phyloP scores from a whole-genome alignment of 2,113 vertebrate species.

The Scortum barcoo region DNA sequence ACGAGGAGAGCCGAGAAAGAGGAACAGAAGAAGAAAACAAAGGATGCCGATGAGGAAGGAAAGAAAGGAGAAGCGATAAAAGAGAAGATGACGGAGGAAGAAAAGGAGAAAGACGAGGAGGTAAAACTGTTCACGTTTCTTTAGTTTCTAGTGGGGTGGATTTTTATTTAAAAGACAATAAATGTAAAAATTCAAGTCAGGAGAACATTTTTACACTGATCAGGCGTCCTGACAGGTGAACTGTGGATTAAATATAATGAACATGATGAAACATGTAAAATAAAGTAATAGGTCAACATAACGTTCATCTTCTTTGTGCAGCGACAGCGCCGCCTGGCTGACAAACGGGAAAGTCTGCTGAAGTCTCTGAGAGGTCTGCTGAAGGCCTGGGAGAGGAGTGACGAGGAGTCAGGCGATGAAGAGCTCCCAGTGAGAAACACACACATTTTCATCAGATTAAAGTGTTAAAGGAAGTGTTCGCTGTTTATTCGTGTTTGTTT shows the following conservation, averaged over 20 bases:
- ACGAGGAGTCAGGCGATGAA: slow-evolving; percentile 45
- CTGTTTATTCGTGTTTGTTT: not conserved
- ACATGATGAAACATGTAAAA: not conserved
- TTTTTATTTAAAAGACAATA: no score
- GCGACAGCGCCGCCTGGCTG: slow-evolving; percentile 54
- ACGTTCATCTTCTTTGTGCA: not conserved
- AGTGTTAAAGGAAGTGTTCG: not conserved
- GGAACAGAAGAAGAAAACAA: not conserved
- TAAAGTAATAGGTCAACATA: no score
- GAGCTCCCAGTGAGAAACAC: slow-evolving; percentile 33
- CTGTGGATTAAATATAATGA: no score
- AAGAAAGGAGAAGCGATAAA: not conserved
- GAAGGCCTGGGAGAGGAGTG: slow-evolving; percentile 23
- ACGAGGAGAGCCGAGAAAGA: not conserved
- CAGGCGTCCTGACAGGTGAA: no score
- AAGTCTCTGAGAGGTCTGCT: slow-evolving; percentile 74
- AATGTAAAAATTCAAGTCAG: no score
- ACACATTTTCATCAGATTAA: accelerated
- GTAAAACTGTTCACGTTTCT: slow-evolving; percentile 35
- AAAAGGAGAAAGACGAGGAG: no score
- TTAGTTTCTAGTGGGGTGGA: no score
- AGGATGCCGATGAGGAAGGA: not conserved
- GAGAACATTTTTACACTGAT: no score
- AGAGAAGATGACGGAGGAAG: not conserved
- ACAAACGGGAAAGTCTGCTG: slow-evolving; percentile 82